These are phyloP conservation scores for Acyrthosiphon pisum DNA, from an alignment of 1,140 invertebrate genomes.

Conservation along the genomic window DNA sequence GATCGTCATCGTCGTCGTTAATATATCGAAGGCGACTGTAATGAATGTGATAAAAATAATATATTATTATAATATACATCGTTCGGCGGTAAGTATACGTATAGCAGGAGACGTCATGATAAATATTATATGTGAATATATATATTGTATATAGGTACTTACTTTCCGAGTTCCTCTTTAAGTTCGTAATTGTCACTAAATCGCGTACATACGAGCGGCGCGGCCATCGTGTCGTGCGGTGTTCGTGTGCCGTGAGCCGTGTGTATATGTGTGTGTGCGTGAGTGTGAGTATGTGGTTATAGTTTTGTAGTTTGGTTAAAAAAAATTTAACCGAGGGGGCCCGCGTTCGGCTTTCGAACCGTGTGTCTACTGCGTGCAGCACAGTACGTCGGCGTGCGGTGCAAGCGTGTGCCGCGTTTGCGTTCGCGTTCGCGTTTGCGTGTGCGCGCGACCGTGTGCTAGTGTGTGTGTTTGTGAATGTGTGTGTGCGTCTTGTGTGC, in stretches of 20 bases:
- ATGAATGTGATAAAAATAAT: neutral
- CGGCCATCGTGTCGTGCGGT: conserved; percentile 66
- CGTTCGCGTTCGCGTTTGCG: neutral
- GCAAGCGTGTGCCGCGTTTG: conserved; percentile 21
- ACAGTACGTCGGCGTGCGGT: conserved; percentile 42
- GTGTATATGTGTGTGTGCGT: neutral
- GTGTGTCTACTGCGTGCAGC: conserved; percentile 32
- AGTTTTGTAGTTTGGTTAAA: neutral
- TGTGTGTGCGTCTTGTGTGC: neutral
- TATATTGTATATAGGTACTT: conserved; percentile 68
- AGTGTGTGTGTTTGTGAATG: neutral
- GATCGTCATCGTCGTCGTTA: neutral
- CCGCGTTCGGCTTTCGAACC: conserved; percentile 36
- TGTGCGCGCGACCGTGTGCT: neutral
- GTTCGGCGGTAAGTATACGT: neutral
- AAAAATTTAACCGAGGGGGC: conserved; percentile 23
- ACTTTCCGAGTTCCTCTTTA: conserved; percentile 99
- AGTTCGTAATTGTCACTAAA: conserved; percentile 99
- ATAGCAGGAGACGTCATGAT: neutral
- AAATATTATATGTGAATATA: neutral
- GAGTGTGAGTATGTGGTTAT: neutral
- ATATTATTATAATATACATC: neutral
- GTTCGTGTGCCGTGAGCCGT: neutral
- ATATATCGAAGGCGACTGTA: neutral
- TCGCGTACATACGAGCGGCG: conserved; percentile 78